Percentiles rank a stretch among this genome's conserved stretches.
Conservation (phyloP, 2,113 vertebrate species). For the Otus sunia region DNA sequence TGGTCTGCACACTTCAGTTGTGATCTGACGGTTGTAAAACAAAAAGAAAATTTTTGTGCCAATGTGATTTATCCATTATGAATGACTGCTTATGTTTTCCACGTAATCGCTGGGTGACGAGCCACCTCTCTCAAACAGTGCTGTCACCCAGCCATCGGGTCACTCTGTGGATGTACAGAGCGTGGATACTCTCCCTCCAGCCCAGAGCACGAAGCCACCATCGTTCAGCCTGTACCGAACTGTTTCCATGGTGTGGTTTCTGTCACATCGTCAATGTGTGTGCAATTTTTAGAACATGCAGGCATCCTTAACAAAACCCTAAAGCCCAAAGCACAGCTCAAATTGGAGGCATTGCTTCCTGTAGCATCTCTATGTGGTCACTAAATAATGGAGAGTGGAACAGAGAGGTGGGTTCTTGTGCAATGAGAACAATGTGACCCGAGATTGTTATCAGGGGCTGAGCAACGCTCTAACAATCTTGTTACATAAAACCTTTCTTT, state of each 20-base stretch:
- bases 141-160: background rate
- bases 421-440: slow-evolving; percentile 53
- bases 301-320: slow-evolving; percentile 38
- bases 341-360: slow-evolving; percentile 76
- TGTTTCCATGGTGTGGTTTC: slow-evolving; percentile 67
- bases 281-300: slow-evolving; percentile 21
- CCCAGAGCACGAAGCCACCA: background rate
- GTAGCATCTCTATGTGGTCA: slow-evolving; percentile 74
- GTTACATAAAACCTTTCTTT: background rate
- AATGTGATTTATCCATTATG: background rate
- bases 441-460: slow-evolving; percentile 68
- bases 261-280: background rate
- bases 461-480: slow-evolving; percentile 35
- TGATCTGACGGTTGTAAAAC: background rate
- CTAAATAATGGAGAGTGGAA: slow-evolving; percentile 68
- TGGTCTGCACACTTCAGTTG: background rate
- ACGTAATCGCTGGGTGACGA: background rate
- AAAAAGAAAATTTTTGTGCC: background rate
- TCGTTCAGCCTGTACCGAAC: background rate
- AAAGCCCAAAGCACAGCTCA: slow-evolving; percentile 57
- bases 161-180: background rate
- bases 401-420: slow-evolving; percentile 39
- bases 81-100: background rate
- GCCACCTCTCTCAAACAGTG: background rate
- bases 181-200: background rate